phyloP scores from a whole-genome alignment of 2,888 invertebrate genomes.

The Lepidochrysops patricia region DNA sequence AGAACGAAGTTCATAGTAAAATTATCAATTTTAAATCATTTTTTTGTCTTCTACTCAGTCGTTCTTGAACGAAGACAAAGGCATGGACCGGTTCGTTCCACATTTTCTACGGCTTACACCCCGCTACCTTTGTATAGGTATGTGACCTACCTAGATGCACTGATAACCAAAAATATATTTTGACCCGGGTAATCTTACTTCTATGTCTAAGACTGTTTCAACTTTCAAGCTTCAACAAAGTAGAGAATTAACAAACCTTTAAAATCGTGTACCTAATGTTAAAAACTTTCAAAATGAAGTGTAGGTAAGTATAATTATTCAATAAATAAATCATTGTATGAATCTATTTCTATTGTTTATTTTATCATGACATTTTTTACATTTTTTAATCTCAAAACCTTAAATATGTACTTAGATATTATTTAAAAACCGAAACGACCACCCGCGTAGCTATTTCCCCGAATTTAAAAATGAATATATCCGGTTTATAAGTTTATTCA shows the following conservation, averaged over 20 bases:
- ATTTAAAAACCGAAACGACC: not conserved
- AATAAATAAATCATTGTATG: not conserved
- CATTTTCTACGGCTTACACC: not conserved
- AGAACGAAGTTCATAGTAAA: no score
- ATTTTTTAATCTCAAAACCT: not conserved
- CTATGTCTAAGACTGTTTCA: not conserved
- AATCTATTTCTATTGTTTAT: not conserved
- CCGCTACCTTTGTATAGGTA: not conserved
- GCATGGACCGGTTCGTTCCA: not conserved
- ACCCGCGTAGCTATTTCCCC: not conserved
- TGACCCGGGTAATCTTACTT: not conserved
- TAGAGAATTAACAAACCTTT: no score
- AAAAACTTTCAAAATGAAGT: not conserved
- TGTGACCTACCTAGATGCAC: not conserved
- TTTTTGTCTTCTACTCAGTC: not conserved
- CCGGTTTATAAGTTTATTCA: not conserved
- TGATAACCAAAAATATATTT: not conserved
- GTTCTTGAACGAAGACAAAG: not conserved
- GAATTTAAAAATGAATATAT: not conserved
- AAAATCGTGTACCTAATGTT: not conserved
- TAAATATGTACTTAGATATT: not conserved
- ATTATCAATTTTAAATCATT: not conserved
- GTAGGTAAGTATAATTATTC: not conserved
- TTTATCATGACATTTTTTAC: no score
- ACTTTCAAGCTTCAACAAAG: not conserved